These are phyloP conservation scores for Zonitis immaculata DNA, from an alignment of 2,888 invertebrate species.

Conservation along the genomic window DNA sequence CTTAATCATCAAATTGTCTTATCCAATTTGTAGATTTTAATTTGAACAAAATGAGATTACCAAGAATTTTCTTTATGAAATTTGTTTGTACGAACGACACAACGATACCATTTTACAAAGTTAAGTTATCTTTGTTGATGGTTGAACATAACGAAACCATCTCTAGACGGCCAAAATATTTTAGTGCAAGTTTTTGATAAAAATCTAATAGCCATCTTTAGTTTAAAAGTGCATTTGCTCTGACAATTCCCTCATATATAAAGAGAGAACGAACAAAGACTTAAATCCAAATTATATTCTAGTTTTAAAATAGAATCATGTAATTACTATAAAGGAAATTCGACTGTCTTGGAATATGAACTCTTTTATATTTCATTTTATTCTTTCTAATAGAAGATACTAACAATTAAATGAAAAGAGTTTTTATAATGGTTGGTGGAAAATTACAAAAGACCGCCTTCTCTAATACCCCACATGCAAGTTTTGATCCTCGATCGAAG, in stretches of 20 bases:
- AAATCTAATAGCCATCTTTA: background rate
- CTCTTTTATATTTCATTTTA: background rate
- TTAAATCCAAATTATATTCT: background rate
- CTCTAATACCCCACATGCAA: no score
- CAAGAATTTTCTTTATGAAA: no score
- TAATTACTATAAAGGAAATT: background rate
- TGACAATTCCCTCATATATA: background rate
- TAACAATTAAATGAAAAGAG: background rate
- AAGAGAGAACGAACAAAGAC: background rate
- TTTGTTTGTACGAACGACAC: background rate
- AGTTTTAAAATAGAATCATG: background rate
- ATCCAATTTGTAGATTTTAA: no score
- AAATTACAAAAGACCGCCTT: background rate
- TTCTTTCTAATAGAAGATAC: background rate
- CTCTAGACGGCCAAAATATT: no score
- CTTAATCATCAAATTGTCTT: no score
- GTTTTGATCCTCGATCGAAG: background rate
- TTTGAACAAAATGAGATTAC: no score
- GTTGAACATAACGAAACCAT: background rate
- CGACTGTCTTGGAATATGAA: conserved; percentile 14
- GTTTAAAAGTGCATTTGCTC: background rate
- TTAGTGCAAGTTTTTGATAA: background rate
- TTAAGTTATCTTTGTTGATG: background rate
- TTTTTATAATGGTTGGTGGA: background rate
- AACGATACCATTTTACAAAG: background rate